Conservation (phyloP, 2,888 invertebrate genomes). For the Eristalis tenax region DNA sequence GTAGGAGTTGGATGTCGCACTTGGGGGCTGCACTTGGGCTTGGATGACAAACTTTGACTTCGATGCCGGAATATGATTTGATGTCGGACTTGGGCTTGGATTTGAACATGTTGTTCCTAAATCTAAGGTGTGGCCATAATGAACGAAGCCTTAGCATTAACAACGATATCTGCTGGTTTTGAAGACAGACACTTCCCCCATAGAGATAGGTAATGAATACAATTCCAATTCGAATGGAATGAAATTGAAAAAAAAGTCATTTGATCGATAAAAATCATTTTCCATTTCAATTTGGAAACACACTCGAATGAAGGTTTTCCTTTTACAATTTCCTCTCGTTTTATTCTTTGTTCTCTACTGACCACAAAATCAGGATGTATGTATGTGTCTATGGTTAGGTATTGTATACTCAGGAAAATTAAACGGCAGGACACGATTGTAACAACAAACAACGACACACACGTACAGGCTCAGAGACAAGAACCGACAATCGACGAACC, state of each 20-base stretch:
- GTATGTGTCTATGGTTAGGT: neutral
- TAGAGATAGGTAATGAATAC: neutral
- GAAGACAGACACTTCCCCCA: neutral
- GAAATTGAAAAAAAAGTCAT: slow-evolving; percentile 12
- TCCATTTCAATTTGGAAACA: slow-evolving; percentile 50
- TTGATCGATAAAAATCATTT: slow-evolving; percentile 56
- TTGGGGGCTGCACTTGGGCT: no score
- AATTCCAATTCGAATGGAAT: neutral
- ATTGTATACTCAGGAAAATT: slow-evolving; percentile 43
- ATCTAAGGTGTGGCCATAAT: no score
- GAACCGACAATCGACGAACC: neutral
- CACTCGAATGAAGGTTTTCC: slow-evolving; percentile 25
- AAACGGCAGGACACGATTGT: slow-evolving; percentile 47
- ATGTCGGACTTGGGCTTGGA: no score
- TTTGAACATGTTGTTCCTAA: no score
- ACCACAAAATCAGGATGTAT: slow-evolving; percentile 26
- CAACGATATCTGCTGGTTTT: no score
- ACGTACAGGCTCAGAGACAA: neutral
- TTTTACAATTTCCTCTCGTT: slow-evolving; percentile 14
- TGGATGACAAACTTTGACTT: no score
- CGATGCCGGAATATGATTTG: no score
- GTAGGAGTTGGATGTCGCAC: no score
- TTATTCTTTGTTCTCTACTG: slow-evolving; percentile 6
- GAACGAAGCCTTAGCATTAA: no score
- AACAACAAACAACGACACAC: neutral